phyloP scores from a whole-genome alignment of 1,140 invertebrate genomes.

The Apis cerana region DNA sequence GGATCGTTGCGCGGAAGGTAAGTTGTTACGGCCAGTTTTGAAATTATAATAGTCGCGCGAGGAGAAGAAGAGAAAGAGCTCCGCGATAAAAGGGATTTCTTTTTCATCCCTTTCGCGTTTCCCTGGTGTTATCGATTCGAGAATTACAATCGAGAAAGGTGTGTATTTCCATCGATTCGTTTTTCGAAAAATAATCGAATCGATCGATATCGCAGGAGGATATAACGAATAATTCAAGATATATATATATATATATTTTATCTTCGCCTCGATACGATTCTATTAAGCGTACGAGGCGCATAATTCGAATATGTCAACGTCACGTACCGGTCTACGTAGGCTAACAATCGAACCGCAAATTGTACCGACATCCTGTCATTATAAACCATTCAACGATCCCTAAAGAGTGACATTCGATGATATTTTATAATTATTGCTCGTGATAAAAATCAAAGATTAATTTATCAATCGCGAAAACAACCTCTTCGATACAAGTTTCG shows the following conservation, averaged over 20 bases:
- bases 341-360: conserved; percentile 33
- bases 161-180: too few species aligned
- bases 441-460: neutral
- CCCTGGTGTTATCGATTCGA: too few species aligned
- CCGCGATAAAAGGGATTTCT: neutral
- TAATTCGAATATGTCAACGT: conserved; percentile 51
- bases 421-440: conserved; percentile 32
- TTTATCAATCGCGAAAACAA: neutral
- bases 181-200: too few species aligned
- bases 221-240: conserved; percentile 22
- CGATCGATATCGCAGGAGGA: too few species aligned
- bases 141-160: too few species aligned
- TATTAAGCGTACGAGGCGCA: conserved; percentile 17
- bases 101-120: too few species aligned
- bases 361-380: conserved; percentile 29
- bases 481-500: neutral
- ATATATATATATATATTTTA: conserved; percentile 7
- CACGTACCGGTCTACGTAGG: conserved; percentile 6
- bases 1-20: neutral
- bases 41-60: neutral
- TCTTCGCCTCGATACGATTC: conserved; percentile 16
- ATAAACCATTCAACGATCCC: conserved; percentile 4
- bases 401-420: neutral
- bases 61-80: neutral
- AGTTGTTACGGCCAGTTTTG: conserved; percentile 1